These are phyloP conservation scores for Heliothis subflexa DNA, from an alignment of 1,140 invertebrate species.

Conservation along the genomic window DNA sequence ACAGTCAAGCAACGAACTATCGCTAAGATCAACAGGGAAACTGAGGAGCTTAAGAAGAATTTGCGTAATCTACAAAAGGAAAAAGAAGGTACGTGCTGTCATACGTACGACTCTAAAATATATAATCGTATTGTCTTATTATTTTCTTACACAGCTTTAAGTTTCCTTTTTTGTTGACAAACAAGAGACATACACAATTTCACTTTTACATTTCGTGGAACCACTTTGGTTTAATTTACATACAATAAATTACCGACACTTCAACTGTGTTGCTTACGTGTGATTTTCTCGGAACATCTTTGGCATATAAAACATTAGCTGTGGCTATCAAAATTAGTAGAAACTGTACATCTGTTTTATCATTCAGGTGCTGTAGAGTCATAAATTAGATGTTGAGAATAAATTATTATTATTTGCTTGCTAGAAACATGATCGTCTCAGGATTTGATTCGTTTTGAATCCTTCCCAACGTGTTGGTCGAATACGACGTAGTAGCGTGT, in stretches of 20 bases:
- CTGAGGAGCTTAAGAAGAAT: conserved; percentile 91
- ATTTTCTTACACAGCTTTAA: neutral
- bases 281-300: conserved; percentile 27
- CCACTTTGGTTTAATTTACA: conserved; percentile 35
- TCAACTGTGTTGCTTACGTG: conserved; percentile 19
- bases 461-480: too few species aligned
- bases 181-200: conserved; percentile 19
- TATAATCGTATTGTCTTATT: neutral
- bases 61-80: conserved; percentile 91
- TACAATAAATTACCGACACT: conserved; percentile 35
- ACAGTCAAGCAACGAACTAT: conserved; percentile 90
- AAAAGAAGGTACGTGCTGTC: conserved; percentile 87
- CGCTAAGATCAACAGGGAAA: conserved; percentile 89
- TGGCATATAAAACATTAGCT: conserved; percentile 35
- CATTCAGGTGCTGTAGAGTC: too few species aligned
- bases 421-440: too few species aligned
- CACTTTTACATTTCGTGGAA: conserved; percentile 39
- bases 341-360: neutral
- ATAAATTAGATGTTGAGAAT: too few species aligned
- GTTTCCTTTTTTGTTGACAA: conserved; percentile 30
- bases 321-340: conserved; percentile 4
- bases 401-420: too few species aligned
- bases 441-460: too few species aligned
- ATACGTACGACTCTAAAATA: neutral
- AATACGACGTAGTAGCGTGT: neutral